Conservation (phyloP, 2,797 vertebrate genomes). For the Pithecia hirsuta region DNA sequence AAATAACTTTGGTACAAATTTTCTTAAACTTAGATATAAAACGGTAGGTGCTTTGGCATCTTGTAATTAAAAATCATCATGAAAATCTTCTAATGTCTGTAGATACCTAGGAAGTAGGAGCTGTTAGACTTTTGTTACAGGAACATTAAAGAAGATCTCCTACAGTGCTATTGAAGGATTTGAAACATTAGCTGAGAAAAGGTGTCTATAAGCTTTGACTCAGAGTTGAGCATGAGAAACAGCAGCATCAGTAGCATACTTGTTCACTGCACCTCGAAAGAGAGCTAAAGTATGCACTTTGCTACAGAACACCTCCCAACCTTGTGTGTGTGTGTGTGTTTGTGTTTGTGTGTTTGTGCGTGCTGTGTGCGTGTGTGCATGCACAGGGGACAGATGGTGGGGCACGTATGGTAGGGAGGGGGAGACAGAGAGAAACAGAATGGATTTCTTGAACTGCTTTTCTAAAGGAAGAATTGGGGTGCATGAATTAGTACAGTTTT, state of each 20-base stretch:
- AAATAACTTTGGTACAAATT: neutral
- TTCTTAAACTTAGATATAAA: neutral
- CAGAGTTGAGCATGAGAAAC: neutral
- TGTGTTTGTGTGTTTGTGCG: too few relatives aligned
- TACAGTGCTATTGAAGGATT: neutral
- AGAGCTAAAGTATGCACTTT: neutral
- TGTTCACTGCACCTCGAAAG: neutral
- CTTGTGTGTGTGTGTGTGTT: neutral
- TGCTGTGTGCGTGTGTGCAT: too few relatives aligned
- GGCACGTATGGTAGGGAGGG: too few relatives aligned
- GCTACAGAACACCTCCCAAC: neutral
- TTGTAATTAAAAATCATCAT: neutral
- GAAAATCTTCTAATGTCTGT: neutral
- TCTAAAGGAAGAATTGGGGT: neutral
- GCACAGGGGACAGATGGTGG: neutral
- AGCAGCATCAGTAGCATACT: neutral
- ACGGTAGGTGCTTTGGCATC: neutral
- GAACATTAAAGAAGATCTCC: neutral
- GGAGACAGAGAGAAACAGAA: neutral
- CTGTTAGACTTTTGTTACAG: neutral
- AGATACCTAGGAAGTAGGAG: neutral
- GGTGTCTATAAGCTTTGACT: neutral
- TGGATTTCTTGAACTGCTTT: neutral
- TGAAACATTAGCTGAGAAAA: neutral
- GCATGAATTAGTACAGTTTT: neutral